Evolutionary conservation across 2,113 vertebrate genomes (phyloP), one percentile per base, ranked within the genome.

Genomic region (Phaethon lepturus): DNA sequence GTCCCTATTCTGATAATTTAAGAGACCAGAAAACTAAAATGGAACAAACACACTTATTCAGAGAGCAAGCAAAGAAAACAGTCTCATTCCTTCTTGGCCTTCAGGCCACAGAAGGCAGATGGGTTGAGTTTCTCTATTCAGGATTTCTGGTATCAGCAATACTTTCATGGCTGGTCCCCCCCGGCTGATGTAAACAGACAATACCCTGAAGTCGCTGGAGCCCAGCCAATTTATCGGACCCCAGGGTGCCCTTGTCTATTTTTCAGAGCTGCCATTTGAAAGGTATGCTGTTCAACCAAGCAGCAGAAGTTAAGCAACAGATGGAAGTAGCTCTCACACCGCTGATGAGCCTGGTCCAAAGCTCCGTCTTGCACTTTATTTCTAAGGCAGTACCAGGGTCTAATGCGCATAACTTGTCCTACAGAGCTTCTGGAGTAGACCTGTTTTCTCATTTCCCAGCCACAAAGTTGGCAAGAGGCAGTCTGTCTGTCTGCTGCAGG

Each of bases 1-100:
- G 86, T 44, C 80, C 84, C 86, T 95, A 68, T 96, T 98, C 94
- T 53, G 42, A 64, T 92, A 72, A 90, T 96, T 97, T 97, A 93
- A 90, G 78, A 93, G 90, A 97, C 11, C 40, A 95, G 88, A 75
- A 90, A 93, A 96, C 90, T 58, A 87, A 96, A 81, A 86, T 16
- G 52, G 22, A 90, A 69, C 3, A 73, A 76, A 52, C 9, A n/a
- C 22, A 68, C 10, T 60, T 31, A 19, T 58, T 73, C 17, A 68
- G 72, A 96, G 79, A 87, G 74, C 73, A 90, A 82, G 72, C 10
- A 55, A 87, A 82, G 60, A 84, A 88, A 95, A 90, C 83, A 90
- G 35, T 15, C 17, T 26, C 22, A 22, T 79, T 86, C 50, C n/a
- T 62, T 77, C 67, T 93, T 49, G 68, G 44, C 52, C 68, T 23